phyloP scores from a whole-genome alignment of 2,888 invertebrate species.

The Sialis fuliginosa region DNA sequence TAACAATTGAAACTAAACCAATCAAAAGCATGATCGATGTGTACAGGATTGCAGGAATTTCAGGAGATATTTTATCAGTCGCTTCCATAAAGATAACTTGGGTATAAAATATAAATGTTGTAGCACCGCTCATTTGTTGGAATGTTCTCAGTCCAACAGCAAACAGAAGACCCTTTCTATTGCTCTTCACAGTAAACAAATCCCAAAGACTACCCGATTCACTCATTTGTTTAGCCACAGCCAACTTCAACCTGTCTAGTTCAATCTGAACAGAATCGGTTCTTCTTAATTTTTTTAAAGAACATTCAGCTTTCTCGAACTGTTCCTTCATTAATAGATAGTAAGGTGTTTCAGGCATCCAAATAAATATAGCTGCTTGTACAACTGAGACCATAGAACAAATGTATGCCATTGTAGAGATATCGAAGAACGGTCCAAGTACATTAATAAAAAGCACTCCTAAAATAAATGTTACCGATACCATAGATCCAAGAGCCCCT shows the following conservation, averaged over 20 bases:
- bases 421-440: slow-evolving; percentile 10
- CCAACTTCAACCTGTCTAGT: neutral
- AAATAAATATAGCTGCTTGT: slow-evolving; percentile 7
- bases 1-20: slow-evolving; percentile 9
- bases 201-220: slow-evolving; percentile 4
- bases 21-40: slow-evolving; percentile 19
- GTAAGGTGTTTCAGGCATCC: slow-evolving; percentile 12
- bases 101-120: slow-evolving; percentile 4
- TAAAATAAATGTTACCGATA: slow-evolving; percentile 7
- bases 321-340: slow-evolving; percentile 7
- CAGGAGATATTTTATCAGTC: slow-evolving; percentile 9
- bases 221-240: slow-evolving; percentile 3
- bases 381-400: slow-evolving; percentile 9
- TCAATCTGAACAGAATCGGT: slow-evolving; percentile 14
- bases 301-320: neutral
- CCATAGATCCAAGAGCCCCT: slow-evolving; percentile 9
- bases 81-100: slow-evolving; percentile 12
- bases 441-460: slow-evolving; percentile 6
- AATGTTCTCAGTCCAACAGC: slow-evolving; percentile 2
- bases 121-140: slow-evolving; percentile 3
- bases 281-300: slow-evolving; percentile 3
- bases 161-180: slow-evolving; percentile 5
- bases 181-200: slow-evolving; percentile 2
- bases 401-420: slow-evolving; percentile 7
- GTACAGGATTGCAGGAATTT: slow-evolving; percentile 19